These are phyloP conservation scores for Diadegma fenestrale DNA, from an alignment of 2,888 invertebrate genomes.

Conservation along the genomic window DNA sequence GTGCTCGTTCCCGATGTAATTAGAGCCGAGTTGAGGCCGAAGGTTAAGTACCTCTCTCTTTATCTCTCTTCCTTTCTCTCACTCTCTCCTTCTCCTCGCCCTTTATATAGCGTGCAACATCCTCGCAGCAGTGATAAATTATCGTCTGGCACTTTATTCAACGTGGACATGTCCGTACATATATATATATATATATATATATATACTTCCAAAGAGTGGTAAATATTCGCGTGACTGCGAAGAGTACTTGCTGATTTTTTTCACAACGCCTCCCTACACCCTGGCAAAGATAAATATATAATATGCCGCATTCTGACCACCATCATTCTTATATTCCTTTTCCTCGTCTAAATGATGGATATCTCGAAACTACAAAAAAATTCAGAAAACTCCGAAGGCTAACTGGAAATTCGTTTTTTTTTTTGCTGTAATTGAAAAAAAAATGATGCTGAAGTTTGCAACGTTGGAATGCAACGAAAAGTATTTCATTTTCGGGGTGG, in stretches of 20 bases:
- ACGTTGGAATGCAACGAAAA: too few species aligned
- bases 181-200: slow-evolving; percentile 7
- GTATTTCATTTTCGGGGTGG: too few species aligned
- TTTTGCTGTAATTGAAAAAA: neutral
- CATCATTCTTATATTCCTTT: neutral
- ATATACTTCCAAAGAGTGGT: slow-evolving; percentile 8
- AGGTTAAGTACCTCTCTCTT: slow-evolving; percentile 57
- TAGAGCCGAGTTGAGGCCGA: slow-evolving; percentile 44
- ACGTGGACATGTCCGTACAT: neutral
- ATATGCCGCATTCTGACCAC: neutral
- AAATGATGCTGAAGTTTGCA: too few species aligned
- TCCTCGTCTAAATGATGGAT: neutral
- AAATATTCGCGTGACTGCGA: slow-evolving; percentile 40
- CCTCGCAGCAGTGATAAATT: slow-evolving; percentile 56
- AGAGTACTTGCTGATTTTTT: slow-evolving; percentile 22
- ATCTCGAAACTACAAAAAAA: neutral
- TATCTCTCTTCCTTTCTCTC: slow-evolving; percentile 13
- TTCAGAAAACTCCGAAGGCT: neutral
- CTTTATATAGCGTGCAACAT: slow-evolving; percentile 41
- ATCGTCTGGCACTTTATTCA: slow-evolving; percentile 47
- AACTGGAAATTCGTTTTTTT: neutral
- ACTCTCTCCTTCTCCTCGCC: slow-evolving; percentile 22
- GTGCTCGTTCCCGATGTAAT: slow-evolving; percentile 60
- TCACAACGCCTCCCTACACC: slow-evolving; percentile 1
- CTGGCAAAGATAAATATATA: slow-evolving; percentile 17